These are phyloP conservation scores for Sipha flava DNA, from an alignment of 1,140 invertebrate species.

Conservation along the genomic window DNA sequence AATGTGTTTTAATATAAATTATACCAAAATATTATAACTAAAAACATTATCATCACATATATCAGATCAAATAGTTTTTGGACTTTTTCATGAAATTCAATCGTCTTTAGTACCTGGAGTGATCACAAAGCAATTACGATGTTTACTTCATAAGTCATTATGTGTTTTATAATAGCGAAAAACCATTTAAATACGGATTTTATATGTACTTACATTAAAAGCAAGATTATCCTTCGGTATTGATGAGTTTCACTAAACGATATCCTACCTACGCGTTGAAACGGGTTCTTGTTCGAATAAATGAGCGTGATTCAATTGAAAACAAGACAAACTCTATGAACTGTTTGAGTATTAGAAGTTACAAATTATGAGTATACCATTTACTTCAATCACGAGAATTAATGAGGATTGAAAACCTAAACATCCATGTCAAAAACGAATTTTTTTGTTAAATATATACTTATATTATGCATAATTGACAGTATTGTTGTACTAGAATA, in stretches of 20 bases:
- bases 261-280: neutral
- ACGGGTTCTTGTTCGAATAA: neutral
- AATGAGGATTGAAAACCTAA: neutral
- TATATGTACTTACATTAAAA: neutral
- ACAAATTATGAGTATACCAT: neutral
- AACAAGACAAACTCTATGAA: neutral
- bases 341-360: neutral
- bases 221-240: neutral
- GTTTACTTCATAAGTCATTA: neutral
- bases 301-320: neutral
- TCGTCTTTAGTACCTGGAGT: neutral
- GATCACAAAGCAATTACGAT: neutral
- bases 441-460: too few relatives aligned
- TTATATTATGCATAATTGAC: too few relatives aligned
- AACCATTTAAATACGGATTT: constrained; percentile 9
- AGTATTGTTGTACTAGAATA: too few relatives aligned
- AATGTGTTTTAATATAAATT: too few relatives aligned
- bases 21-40: too few relatives aligned
- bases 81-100: neutral
- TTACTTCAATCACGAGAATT: neutral
- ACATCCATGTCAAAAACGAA: too few relatives aligned
- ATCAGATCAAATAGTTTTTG: neutral
- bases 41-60: neutral
- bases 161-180: neutral
- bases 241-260: neutral